Base-by-base conservation (phyloP, 2,888 invertebrate species). In the Hyposoter didymator region DNA sequence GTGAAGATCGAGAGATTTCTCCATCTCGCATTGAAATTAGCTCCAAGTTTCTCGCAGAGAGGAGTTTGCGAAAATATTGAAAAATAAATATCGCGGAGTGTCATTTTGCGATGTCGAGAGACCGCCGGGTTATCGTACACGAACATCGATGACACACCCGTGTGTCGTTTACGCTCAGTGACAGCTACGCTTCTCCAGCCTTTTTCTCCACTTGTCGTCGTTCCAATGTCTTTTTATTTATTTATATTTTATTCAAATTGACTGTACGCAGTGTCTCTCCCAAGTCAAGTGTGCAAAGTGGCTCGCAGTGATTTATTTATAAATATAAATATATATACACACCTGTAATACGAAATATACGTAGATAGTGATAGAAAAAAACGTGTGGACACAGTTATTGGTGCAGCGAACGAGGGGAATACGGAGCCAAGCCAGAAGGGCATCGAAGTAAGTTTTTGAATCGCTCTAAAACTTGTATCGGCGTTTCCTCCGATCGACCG, bases 71-170 rank as follows among this genome's bases (percentile, higher is more conserved):
- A 39, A 17, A 49, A 62, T 47, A 62, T 32, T 39, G 22, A 39
- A 35, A 52, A 59, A 28, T 6, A 59, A 55, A 35, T 32, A 47
- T 75, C 19, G 28, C 52, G 28, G 70, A 5, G 45, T 82, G 49
- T 78, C 73, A 79, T 67, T 59, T 73, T 72, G 43, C 72, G 67
- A 82, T 83, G 85, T 80, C 80, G 76, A 43, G 74, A 80, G 67
- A 85, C 72, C 76, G 82, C 72, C 76, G 82, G 85, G 80, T 85
- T 79, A 79, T 43, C 66, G 47, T 76, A 45, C 72, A 62, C 75
- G 70, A 79, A 67, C 80, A 82, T 75, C 89, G 87, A 90, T 90
- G 90, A 90, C 90, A 90, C 90, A 88, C 90, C 90, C 90, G 90
- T 82, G 28, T 28, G 67, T 73, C 49, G 78, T 69, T n/a, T 66